Conservation (phyloP, 1,140 invertebrate genomes). For the Pristionchus pacificus region DNA sequence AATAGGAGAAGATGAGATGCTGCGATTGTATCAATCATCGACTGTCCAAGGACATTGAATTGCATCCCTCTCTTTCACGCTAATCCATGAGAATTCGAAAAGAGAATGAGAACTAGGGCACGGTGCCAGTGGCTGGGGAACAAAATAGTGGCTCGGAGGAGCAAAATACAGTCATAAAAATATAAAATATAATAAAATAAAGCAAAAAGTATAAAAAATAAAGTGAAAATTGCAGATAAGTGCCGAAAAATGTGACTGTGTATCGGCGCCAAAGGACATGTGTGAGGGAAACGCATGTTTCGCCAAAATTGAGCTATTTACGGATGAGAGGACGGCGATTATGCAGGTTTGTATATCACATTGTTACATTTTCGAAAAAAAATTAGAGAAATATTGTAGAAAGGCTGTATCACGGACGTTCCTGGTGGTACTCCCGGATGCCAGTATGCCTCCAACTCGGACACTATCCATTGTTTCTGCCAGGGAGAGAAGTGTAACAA, state of each 20-base stretch:
- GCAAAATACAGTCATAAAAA: too few species aligned
- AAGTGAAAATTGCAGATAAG: constrained; percentile 14
- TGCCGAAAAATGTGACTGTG: constrained; percentile 27
- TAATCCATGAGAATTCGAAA: neutral
- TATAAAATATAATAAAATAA: too few species aligned
- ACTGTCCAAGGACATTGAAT: too few species aligned
- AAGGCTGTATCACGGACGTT: constrained; percentile 50
- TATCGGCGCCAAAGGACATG: constrained; percentile 29
- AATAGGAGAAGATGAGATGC: too few species aligned
- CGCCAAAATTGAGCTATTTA: constrained; percentile 52
- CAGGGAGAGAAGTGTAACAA: constrained; percentile 49
- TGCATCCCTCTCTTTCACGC: too few species aligned
- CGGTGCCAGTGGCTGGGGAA: neutral
- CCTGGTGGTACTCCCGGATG: constrained; percentile 47
- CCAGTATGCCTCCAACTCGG: constrained; percentile 54
- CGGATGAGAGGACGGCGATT: constrained; percentile 49
- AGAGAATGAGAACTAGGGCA: neutral
- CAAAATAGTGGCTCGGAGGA: too few species aligned
- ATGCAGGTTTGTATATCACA: constrained; percentile 42
- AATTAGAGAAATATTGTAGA: constrained; percentile 44
- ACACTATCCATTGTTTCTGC: constrained; percentile 56
- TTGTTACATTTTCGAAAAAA: constrained; percentile 14
- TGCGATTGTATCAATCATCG: too few species aligned
- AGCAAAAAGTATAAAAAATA: too few species aligned
- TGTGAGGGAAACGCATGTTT: constrained; percentile 51